Conservation (phyloP, 2,113 vertebrate genomes). For the Carassius auratus region DNA sequence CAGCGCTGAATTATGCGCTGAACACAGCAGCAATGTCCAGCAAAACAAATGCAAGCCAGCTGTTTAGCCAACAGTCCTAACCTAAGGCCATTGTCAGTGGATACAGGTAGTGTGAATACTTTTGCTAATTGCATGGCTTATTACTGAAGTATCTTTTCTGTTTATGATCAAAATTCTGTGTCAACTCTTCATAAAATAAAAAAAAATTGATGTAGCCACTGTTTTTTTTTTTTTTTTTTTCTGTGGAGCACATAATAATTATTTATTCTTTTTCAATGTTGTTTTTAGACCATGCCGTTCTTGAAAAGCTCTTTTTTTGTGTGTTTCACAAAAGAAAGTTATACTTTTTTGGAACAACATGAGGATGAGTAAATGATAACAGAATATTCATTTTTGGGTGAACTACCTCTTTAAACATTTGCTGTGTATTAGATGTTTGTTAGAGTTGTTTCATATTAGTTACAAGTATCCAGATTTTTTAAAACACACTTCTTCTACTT, state of each 20-base stretch:
- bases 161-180: background rate
- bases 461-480: background rate
- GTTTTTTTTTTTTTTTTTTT: too few relatives aligned
- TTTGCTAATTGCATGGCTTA: background rate
- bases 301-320: background rate
- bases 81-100: background rate
- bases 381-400: background rate
- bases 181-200: background rate
- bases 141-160: background rate
- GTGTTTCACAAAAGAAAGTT: background rate
- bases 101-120: background rate
- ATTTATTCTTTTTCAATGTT: background rate
- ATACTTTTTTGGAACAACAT: background rate
- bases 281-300: background rate
- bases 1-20: background rate
- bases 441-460: background rate
- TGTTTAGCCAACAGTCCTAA: constrained; percentile 19
- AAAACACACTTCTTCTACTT: background rate
- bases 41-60: constrained; percentile 30
- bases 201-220: too few relatives aligned
- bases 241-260: background rate
- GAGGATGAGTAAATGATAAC: background rate
- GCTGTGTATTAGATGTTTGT: background rate
- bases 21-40: constrained; percentile 9
- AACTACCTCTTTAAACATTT: background rate